Base-by-base conservation (phyloP, 2,797 vertebrate genomes). In the Acipenser ruthenus region DNA sequence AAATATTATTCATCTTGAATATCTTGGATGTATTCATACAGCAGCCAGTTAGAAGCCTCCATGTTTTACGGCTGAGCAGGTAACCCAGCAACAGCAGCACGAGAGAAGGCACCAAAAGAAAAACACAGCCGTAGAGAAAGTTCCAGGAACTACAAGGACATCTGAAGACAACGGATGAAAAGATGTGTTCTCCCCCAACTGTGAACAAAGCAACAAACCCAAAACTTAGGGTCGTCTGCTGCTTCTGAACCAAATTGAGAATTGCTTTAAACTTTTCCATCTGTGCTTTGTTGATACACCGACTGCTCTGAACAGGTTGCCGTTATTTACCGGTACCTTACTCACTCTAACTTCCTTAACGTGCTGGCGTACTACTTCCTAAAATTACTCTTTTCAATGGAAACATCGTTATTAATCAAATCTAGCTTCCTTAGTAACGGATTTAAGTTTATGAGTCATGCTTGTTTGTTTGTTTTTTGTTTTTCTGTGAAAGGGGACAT, bases 111-210 rank as follows among this genome's bases (percentile, higher is more conserved):
- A 82, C 88, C 12, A 89, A 6, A 60, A 95, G 73, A 68, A 91
- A 95, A 49, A 84, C 76, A 2, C 78, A 64, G 6, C 92, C 89
- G 0, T 93, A 94, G 0, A 70, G 0, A 10, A 79, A 69, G 71
- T 88, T 95, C 65, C 69, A 72, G 1, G 78, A 71, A 6, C 72
- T 89, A 82, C 93, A 93, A 7, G 93, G 93, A 65, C 92, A 93
- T 11, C 50, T 72, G 78, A 93, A 94, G 1, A 84, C 80, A 9
- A 51, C 73, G 0, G 60, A 1, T 0, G 90, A 92, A 73, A 94
- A 93, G 49, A 91, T 47, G 7, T 81, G 78, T 74, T 96, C 88
- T 0, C 80, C 80, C 2, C 81, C 82, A 0, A 75, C 87, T 0
- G 86, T 92, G 70, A 94, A 15, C 60, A 93, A 71, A 4, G 87